phyloP scores from a whole-genome alignment of 2,888 invertebrate genomes.

The Agrochola macilenta region DNA sequence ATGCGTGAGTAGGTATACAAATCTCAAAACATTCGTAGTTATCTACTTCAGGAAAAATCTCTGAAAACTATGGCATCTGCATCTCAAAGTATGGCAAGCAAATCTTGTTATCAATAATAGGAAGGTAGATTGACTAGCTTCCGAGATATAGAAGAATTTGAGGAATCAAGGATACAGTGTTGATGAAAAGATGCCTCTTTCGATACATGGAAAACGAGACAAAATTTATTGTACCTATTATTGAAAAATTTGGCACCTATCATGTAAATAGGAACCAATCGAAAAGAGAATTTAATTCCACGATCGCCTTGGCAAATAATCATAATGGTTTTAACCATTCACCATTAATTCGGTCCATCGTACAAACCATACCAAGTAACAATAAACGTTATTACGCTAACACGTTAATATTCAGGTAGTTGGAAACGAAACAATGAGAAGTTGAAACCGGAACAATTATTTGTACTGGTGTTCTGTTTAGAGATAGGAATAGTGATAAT shows the following conservation, averaged over 20 bases:
- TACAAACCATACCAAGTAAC: neutral
- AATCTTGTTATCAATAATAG: neutral
- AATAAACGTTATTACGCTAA: neutral
- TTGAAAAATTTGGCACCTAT: too few species aligned
- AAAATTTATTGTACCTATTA: neutral
- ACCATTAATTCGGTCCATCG: neutral
- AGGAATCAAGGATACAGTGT: neutral
- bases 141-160: neutral
- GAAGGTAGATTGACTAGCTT: neutral
- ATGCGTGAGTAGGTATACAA: neutral
- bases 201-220: neutral
- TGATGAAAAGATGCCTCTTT: neutral
- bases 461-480: neutral
- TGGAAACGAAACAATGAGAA: conserved; percentile 1
- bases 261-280: too few species aligned
- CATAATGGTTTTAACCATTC: neutral
- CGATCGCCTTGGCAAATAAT: neutral
- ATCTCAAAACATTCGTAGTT: too few species aligned
- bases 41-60: too few species aligned
- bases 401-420: conserved; percentile 1
- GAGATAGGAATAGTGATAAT: neutral
- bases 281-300: too few species aligned
- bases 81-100: neutral
- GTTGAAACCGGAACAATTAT: neutral
- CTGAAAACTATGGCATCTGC: too few species aligned